Evolutionary conservation across 2,113 vertebrate genomes (phyloP), one percentile per base, ranked within the genome.

Genomic region (Aramus guarauna): DNA sequence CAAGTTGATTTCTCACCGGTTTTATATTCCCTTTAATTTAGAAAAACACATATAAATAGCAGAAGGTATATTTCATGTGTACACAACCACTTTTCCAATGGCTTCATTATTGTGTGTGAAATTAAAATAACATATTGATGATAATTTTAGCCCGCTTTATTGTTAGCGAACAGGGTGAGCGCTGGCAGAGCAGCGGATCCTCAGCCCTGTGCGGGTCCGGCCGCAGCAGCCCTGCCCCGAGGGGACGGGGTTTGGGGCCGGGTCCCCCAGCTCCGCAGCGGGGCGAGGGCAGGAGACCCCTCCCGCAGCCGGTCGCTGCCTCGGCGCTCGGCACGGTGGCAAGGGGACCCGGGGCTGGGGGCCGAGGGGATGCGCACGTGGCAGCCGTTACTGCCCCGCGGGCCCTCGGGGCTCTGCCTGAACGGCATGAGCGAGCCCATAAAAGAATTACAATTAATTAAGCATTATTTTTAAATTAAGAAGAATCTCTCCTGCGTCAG

Each of bases 321-420:
- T 39, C 37, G 6, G 1, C 9, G 0, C 23, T 37, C 1, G 0
- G 43, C 1, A 0, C 2, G 32, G 52, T 2, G 6, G 12, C 1
- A 16, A 9, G 53, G 66, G 66, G 55, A 30, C 9, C 4, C 29
- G 26, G 43, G 26, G 23, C 39, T 20, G 37, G 34, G 67, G 37
- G 59, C 3, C 0, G 6, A 15, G 37, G 81, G 59, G 50, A 19
- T 26, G 26, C 19, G 0, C 41, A 8, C 1, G 1, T 9, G 1
- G 0, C 50, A 2, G 36, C 5, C 7, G 1, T 29, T 19, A 4
- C 18, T 12, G 14, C 41, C 21, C 30, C 4, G 21, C 0, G 0
- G 62, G 17, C 66, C 37, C 48, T 39, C 0, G 1, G 29, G 2
- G 9, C 34, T 47, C 52, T 39, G 36, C 58, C 58, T 56, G 22